These are phyloP conservation scores for Danaus chrysippus DNA, from an alignment of 2,888 invertebrate species.

Conservation along the genomic window DNA sequence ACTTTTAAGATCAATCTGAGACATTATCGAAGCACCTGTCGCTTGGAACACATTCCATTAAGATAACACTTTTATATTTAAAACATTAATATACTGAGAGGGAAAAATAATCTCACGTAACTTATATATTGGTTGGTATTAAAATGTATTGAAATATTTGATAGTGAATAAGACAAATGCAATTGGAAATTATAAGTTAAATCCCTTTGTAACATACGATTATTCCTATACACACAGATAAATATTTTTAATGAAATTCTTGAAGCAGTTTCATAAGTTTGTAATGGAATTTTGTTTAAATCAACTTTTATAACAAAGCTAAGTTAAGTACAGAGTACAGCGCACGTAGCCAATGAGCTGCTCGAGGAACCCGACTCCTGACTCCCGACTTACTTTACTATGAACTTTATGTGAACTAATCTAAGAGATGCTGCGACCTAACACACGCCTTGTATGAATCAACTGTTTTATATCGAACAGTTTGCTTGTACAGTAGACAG, in stretches of 20 bases:
- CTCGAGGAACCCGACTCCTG: slow-evolving; percentile 7
- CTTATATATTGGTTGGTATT: too few relatives aligned
- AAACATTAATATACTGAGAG: background rate
- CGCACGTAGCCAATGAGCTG: background rate
- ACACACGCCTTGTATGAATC: background rate
- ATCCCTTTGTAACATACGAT: too few relatives aligned
- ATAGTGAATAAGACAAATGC: background rate
- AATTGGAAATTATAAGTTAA: too few relatives aligned
- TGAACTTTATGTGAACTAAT: slow-evolving; percentile 15
- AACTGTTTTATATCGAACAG: slow-evolving; percentile 6
- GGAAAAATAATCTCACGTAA: too few relatives aligned
- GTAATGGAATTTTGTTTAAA: background rate
- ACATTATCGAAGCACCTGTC: background rate
- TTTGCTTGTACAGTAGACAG: background rate
- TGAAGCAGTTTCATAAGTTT: background rate
- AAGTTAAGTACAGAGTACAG: slow-evolving; percentile 1
- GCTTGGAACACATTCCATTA: background rate
- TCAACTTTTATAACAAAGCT: background rate
- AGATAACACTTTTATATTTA: background rate
- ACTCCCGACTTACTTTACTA: slow-evolving; percentile 1
- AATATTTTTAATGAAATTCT: too few relatives aligned
- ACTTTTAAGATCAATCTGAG: slow-evolving; percentile 21
- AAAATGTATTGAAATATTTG: background rate
- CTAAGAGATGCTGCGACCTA: slow-evolving; percentile 6
- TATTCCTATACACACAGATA: too few relatives aligned